Evolutionary conservation across 2,113 vertebrate species (phyloP), one percentile per base, ranked within the genome.

Genomic region (Gopherus flavomarginatus): DNA sequence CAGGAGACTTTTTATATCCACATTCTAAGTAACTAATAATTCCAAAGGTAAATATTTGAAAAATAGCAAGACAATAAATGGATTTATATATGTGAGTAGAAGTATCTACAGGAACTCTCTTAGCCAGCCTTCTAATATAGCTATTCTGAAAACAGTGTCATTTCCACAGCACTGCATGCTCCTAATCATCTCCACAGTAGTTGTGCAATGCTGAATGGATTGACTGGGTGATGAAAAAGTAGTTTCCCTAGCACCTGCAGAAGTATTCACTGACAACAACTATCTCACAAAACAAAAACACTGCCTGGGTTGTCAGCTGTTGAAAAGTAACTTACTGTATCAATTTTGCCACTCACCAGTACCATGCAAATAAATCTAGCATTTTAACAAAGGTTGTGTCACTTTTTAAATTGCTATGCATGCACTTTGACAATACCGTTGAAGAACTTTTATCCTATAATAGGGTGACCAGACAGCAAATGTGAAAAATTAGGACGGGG

Each of bases 401-500:
- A 89, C 83, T 83, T 90, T 8, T 44, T 86, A 57, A 91, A 83
- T 59, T 10, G 86, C 62, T 5, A 53, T 35, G 12, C 21, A 87
- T 94, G 80, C 4, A 42, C 88, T 57, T 80, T 47, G 85, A 59
- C 69, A 86, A 90, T 44, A 42, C 83, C 91, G 84, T 62, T 85
- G 93, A 97, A 92, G 69, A 91, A 21, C 81, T 88, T 38, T 87
- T 83, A 92, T 90, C 92, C 44, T 59, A 72, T 94, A 94, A 95
- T 5, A 50, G 50, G 50, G 50, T 50, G 50, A 50, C 50, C 50
- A 50, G 50, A 50, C 4, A 16, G 50, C 50, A 16, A 50, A 50
- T 50, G 50, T 16, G 50, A 50, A 50, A 50, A 50, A 50, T 16
- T 50, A 13, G 14, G 50, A 50, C 4, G 13, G 12, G 50, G 50